These are phyloP conservation scores for Chrysomela aeneicollis DNA, from an alignment of 2,888 invertebrate species.

Conservation along the genomic window DNA sequence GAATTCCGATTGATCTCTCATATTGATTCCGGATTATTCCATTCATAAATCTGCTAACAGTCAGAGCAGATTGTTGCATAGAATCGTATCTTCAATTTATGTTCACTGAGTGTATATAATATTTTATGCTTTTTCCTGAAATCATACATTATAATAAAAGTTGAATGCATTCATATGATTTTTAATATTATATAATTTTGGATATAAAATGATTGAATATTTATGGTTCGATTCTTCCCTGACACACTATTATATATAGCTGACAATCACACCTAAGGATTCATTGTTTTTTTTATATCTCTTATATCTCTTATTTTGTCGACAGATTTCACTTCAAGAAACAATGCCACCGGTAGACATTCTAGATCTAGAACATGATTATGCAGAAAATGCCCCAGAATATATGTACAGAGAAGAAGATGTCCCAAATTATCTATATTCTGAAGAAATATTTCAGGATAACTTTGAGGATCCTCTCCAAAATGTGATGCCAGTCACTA, in stretches of 20 bases:
- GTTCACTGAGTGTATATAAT: too few relatives aligned
- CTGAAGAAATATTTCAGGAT: conserved; percentile 1
- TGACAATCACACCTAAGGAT: neutral
- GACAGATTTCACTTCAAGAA: neutral
- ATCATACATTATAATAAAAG: too few relatives aligned
- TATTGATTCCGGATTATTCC: too few relatives aligned
- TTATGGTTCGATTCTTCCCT: too few relatives aligned
- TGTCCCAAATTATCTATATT: neutral
- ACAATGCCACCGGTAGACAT: neutral
- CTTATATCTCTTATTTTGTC: neutral
- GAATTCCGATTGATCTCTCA: too few relatives aligned
- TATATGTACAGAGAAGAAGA: neutral
- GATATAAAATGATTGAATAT: too few relatives aligned
- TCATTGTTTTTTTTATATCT: neutral
- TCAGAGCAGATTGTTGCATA: too few relatives aligned
- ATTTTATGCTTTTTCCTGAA: too few relatives aligned
- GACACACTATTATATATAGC: neutral
- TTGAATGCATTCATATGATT: too few relatives aligned
- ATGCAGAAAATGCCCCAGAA: neutral
- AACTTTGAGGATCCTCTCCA: conserved; percentile 3
- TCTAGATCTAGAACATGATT: neutral
- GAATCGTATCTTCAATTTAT: too few relatives aligned
- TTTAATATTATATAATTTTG: too few relatives aligned
- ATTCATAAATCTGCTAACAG: too few relatives aligned
- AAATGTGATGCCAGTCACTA: neutral